Evolutionary conservation across 2,888 invertebrate species (phyloP), one percentile per base, ranked within the genome.

Genomic region (Trilocha varians): DNA sequence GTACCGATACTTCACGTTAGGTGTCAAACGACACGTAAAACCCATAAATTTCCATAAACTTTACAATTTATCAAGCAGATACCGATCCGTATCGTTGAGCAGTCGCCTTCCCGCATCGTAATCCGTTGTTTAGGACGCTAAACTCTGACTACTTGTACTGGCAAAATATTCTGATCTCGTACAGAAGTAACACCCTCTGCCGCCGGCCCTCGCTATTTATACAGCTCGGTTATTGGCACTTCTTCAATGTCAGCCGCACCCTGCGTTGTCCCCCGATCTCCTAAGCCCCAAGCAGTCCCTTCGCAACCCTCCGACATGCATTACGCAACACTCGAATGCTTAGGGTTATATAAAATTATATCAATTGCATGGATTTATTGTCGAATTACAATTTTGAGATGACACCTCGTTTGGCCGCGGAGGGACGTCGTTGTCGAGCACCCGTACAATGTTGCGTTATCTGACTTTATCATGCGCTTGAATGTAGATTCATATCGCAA

Each of bases 231-330:
- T 87, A 87, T 87, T 85, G 86, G 80, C 86, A 86, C 87, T 87
- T 85, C 87, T 86, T 87, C 87, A 87, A 83, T 86, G 87, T 87
- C 87, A 86, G 77, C 66, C 85, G 84, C 87, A 87, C 85, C 86
- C 86, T 79, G 79, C 60, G 73, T 64, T 68, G 65, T 70, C 71
- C 78, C 76, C 68, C 70, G 66, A 70, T 67, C 71, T 75, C 64
- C 65, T 65, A 68, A 70, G 65, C 75, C 70, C 69, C 59, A 52
- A 54, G 67, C 64, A 67, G 64, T 70, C 69, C 65, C 70, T 65
- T 61, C 50, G 52, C 62, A 25, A 25, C 71, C 74, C 71, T 70
- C 64, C 66, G 56, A 76, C 80, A 79, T 72, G 76, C 78, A 80
- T 82, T 80, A 79, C 72, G 63, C 65, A 65, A 77, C 78, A 71